Conservation (phyloP, 2,888 invertebrate species). For the Luperina nickerlii region DNA sequence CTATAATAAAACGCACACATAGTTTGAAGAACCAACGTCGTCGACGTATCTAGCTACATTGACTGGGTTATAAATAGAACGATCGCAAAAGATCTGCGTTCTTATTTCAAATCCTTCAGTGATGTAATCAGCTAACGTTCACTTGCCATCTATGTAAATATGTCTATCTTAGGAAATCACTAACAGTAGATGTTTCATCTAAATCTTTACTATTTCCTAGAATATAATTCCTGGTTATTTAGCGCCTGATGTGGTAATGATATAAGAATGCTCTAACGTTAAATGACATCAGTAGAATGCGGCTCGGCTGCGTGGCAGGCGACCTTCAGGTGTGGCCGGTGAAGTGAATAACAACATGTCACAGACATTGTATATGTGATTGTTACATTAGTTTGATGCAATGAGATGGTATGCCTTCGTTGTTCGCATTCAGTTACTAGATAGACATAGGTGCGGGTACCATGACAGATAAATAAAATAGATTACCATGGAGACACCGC, state of each 20-base stretch:
- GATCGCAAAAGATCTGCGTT: conserved; percentile 38
- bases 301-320: conserved; percentile 66
- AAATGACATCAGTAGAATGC: conserved; percentile 75
- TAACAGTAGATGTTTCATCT: conserved; percentile 32
- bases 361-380: conserved; percentile 54
- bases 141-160: conserved; percentile 38
- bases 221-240: conserved; percentile 41
- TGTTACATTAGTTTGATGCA: conserved; percentile 61
- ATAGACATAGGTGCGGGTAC: not conserved
- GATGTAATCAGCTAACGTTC: conserved; percentile 47
- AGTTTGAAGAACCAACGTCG: not conserved
- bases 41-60: conserved; percentile 12
- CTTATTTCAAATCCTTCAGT: conserved; percentile 35
- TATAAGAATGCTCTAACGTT: conserved; percentile 77
- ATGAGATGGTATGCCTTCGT: conserved; percentile 48
- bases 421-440: not conserved
- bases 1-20: conserved; percentile 10
- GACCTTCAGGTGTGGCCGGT: conserved; percentile 78
- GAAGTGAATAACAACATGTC: conserved; percentile 67
- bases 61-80: conserved; percentile 42
- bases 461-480: conserved; percentile 23
- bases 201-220: conserved; percentile 37
- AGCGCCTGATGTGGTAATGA: conserved; percentile 75
- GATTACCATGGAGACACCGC: conserved; percentile 6
- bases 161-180: conserved; percentile 36